Base-by-base conservation (phyloP, 2,797 vertebrate species). In the Enteromius thamalakanensis region DNA sequence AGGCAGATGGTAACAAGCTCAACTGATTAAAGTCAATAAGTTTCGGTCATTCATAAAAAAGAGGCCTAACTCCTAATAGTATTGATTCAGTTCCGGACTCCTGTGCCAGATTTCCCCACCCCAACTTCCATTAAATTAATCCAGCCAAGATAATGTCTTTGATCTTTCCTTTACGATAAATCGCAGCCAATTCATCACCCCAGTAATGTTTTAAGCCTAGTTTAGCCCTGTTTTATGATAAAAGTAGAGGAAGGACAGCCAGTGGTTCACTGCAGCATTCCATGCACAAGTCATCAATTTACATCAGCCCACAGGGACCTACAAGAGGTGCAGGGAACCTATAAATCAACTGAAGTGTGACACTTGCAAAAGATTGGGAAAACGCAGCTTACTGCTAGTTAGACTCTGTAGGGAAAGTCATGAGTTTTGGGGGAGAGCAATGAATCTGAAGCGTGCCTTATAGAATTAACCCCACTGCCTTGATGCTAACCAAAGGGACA, bases 311-410 rank as follows among this genome's bases (percentile, higher is more conserved):
- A 53, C 81, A 75, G 29, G 88, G 86, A 87, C 86, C 90, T 89
- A 88, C 87, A 86, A 67, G 90, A 90, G 91, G 89, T 88, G 89
- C 90, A 88, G 88, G 89, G 86, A 89, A 84, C 85, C 88, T 87
- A 88, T 93, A 90, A 94, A 94, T 77, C 55, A 90, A 69, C 10
- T 45, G 67, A 47, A 55, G 71, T 77, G 85, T 88, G 88, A 92
- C 89, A 89, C 37, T 85, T 86, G 86, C 88, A 86, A 85, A 87
- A 78, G 80, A 85, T 74, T 77, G 84, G 71, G 70, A 68, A 51
- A 86, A 90, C 60, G 68, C 53, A 49, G 47, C 64, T 68, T 47
- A 58, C 14, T 45, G 42, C 37, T 45, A 49, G 65, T 76, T 68
- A 76, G 72, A 82, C 72, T 76, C 62, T 62, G 75, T 21, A 49